phyloP scores from a whole-genome alignment of 2,888 invertebrate genomes.

The Lochmaea capreae region DNA sequence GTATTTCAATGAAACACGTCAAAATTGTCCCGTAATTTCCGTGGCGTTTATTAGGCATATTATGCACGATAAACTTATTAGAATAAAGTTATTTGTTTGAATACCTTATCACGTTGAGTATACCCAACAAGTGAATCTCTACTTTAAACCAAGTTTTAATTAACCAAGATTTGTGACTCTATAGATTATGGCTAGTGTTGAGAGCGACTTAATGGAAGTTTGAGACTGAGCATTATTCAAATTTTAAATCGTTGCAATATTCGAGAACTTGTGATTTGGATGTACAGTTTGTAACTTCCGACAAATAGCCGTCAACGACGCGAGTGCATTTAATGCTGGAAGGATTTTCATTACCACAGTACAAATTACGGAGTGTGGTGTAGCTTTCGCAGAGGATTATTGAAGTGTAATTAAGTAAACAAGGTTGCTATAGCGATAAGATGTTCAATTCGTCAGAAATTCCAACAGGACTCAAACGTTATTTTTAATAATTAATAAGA shows the following conservation, averaged over 20 bases:
- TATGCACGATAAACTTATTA: background rate
- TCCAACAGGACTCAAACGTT: too few relatives aligned
- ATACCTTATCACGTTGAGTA: constrained; percentile 5
- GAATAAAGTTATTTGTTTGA: constrained; percentile 10
- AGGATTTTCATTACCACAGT: constrained; percentile 22
- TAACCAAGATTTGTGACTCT: constrained; percentile 20
- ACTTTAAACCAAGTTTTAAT: constrained; percentile 24
- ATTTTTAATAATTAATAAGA: too few relatives aligned
- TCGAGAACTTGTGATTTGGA: constrained; percentile 12
- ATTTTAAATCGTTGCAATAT: constrained; percentile 18
- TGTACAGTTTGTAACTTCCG: background rate
- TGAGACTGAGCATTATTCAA: constrained; percentile 27
- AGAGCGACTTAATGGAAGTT: constrained; percentile 21
- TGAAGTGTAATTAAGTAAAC: constrained; percentile 4
- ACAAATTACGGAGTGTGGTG: constrained; percentile 24
- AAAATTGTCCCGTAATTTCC: too few relatives aligned
- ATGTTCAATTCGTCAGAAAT: too few relatives aligned
- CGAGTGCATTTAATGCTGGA: constrained; percentile 31
- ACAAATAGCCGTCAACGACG: constrained; percentile 2
- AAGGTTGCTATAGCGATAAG: background rate
- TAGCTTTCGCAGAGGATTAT: background rate
- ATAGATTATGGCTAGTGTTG: constrained; percentile 23
- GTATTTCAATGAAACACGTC: too few relatives aligned
- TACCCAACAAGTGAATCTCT: constrained; percentile 22
- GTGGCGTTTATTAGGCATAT: background rate